Evolutionary conservation across 2,113 vertebrate species (phyloP), one percentile per base, ranked within the genome.

Genomic region (Porphyrio hochstetteri): DNA sequence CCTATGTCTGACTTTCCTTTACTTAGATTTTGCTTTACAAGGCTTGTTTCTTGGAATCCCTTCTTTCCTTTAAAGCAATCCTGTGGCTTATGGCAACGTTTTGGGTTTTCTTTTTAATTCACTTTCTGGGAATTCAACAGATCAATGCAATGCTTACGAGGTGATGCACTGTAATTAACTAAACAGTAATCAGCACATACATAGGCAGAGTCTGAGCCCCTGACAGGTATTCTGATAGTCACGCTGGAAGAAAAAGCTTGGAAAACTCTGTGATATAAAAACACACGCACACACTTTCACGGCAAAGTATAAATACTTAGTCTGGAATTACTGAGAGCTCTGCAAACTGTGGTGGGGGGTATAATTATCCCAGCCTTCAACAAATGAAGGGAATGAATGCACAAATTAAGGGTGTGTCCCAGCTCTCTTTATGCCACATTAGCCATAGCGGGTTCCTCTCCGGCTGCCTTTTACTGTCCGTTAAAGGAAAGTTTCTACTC

Each of bases 321-420:
- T 24, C 17, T 90, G 90, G 88, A 94, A 85, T 82, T 82, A 52
- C 82, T 85, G 67, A 87, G 67, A 85, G 25, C 38, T 75, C 77
- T 84, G 60, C 52, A 89, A 59, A 59, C 56, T 19, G 15, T 90
- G 13, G 2, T 48, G 33, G 92, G 86, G 67, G 61, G 7, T 96
- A 86, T 93, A 90, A 92, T 93, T 90, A 93, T 92, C 23, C 52
- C 74, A 76, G 42, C 10, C 63, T 69, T 44, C 60, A 35, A 1
- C n/a, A 67, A 76, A 36, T 16, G 70, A 68, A 90, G 78, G 57
- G 74, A 60, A 82, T 48, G 65, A 85, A 63, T 46, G 55, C 69
- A 23, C n/a, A 91, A 94, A 59, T 1, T 33, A 75, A 89, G 48
- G 95, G 90, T 91, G 87, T 68, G 81, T 65, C 19, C 33, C 87